Conservation (phyloP, 2,797 vertebrate species). For the Acrossocheilus wenchowensis region DNA sequence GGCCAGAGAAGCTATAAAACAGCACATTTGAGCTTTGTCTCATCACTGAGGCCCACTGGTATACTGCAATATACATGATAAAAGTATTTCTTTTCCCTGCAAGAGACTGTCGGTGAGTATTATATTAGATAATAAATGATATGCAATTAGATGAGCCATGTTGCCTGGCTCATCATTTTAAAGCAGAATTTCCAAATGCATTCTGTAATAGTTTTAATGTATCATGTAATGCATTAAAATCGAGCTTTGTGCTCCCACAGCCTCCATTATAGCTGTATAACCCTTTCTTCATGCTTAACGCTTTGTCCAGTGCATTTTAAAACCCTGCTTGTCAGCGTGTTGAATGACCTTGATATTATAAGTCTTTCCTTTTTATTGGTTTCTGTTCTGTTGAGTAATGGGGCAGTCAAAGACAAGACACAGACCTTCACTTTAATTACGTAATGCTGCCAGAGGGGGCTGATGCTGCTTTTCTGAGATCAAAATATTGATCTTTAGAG, state of each 20-base stretch:
- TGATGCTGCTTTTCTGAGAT: constrained; percentile 32
- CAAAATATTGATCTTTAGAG: constrained; percentile 30
- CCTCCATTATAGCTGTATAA: neutral
- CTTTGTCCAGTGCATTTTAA: constrained; percentile 17
- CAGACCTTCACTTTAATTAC: constrained; percentile 58
- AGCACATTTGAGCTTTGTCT: constrained; percentile 22
- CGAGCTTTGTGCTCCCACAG: neutral
- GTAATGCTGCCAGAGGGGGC: constrained; percentile 53
- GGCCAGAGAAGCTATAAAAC: constrained; percentile 7
- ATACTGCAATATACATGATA: neutral
- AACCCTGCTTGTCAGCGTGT: constrained; percentile 12
- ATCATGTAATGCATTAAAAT: neutral
- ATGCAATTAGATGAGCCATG: neutral
- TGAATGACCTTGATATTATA: constrained; percentile 26
- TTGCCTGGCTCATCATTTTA: neutral
- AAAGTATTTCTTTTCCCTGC: neutral
- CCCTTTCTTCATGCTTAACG: neutral
- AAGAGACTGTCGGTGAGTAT: neutral
- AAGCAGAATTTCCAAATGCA: neutral
- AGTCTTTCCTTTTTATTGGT: constrained; percentile 26
- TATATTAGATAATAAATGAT: neutral
- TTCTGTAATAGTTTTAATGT: neutral
- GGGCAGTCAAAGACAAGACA: constrained; percentile 56
- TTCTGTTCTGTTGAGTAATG: constrained; percentile 24
- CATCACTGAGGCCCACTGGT: constrained; percentile 16